Percentiles rank a stretch among this genome's conserved stretches.
Evolutionary conservation across 2,113 vertebrate species (phyloP).

Genomic region (Platysteira castanea): DNA sequence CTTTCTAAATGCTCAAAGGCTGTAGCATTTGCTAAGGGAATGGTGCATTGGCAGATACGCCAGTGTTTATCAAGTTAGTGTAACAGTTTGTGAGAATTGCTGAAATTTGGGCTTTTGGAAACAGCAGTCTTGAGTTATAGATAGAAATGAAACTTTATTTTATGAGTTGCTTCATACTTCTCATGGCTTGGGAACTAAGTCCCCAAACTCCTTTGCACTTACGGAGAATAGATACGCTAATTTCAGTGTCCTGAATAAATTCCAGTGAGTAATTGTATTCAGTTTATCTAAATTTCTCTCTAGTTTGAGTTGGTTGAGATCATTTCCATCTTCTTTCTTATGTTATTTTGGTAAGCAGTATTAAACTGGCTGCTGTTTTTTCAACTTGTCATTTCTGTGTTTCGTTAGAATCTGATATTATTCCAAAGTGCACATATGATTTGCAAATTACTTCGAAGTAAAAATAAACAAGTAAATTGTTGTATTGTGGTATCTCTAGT

Average conservation of each 20-base stretch:
- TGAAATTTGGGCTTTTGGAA: neutral
- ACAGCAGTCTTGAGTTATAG: neutral
- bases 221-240: neutral
- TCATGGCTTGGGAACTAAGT: neutral
- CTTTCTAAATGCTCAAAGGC: neutral
- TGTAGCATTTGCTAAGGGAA: neutral
- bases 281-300: neutral
- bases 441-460: neutral
- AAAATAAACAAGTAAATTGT: neutral
- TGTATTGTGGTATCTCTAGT: neutral
- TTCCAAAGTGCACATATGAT: neutral
- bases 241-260: neutral
- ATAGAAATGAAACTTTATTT: neutral
- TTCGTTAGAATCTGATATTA: neutral
- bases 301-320: neutral
- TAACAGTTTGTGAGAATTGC: neutral
- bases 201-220: neutral
- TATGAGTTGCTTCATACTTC: neutral
- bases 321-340: neutral
- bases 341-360: neutral
- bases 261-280: neutral
- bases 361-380: neutral
- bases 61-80: neutral
- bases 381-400: neutral
- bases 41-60: neutral